Evolutionary conservation across 2,113 vertebrate species (phyloP), one percentile per base, ranked within the genome.

Genomic region (Aldabrachelys gigantea): DNA sequence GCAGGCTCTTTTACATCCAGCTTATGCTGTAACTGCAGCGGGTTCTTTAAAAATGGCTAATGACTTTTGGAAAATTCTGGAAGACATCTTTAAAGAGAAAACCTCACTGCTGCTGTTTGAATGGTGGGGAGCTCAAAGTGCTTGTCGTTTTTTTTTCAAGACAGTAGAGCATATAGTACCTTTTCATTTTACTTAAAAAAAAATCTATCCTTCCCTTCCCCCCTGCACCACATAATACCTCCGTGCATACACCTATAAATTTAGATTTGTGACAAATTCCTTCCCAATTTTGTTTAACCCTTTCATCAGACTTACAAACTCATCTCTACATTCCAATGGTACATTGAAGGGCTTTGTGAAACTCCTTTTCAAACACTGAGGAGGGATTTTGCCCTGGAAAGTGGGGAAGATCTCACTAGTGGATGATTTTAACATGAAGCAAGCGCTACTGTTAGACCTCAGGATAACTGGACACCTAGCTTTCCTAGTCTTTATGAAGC

Each of bases 131-230:
- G 5, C 2, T 53, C 2, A 13, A 85, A 91, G 4, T 21, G 6
- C 12, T 17, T 62, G 24, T 3, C 3, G 4, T 52, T 91, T 94
- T 95, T 95, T 92, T 11, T 6, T 85, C 11, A 69, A 9, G 75
- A 38, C 25, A 72, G n/a, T 21, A 38, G 79, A 83, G 57, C 4
- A 49, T 35, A 54, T 0, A 41, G 24, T 69, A 27, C 31, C 47
- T 75, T 62, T 44, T 3, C 9, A 87, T 92, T 88, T 10, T 69
- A 29, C 0, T 24, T 2, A 59, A 90, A 85, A 65, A 0, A 82
- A 82, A 86, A 56, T 19, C 84, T 89, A 8, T 72, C 1, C 89
- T 93, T 91, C 82, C 0, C 0, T 87, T 89, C 3, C 31, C 3
- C 3, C n/a, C n/a, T 4, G 13, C 29, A 62, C 16, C 9, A n/a